phyloP scores from a whole-genome alignment of 2,797 vertebrate species.

The Petrocephalus schoutedeni region DNA sequence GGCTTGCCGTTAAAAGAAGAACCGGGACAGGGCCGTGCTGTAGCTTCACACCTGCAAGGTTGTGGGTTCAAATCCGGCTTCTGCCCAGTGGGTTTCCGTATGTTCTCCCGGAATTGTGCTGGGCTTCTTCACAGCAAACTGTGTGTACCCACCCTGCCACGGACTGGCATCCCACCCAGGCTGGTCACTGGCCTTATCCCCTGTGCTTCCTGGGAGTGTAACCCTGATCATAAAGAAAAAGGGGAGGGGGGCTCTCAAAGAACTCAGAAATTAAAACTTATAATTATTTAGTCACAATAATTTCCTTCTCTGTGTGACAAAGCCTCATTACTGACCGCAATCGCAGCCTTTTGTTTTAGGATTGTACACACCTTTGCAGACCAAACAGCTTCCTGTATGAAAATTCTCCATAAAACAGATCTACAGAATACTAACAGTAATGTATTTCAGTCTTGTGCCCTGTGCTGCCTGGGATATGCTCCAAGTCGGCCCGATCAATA shows the following conservation, averaged over 20 bases:
- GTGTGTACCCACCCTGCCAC: neutral
- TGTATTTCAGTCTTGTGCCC: neutral
- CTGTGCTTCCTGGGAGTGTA: neutral
- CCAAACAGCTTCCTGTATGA: neutral
- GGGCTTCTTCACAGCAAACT: neutral
- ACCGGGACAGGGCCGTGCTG: slow-evolving; percentile 25
- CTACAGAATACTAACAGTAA: neutral
- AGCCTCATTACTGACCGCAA: too few relatives aligned
- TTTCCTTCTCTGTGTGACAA: too few relatives aligned
- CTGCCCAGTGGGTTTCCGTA: neutral
- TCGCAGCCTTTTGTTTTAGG: neutral
- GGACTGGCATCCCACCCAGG: neutral
- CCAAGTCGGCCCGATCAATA: neutral
- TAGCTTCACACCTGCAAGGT: slow-evolving; percentile 20
- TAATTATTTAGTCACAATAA: neutral
- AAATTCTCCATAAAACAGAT: neutral
- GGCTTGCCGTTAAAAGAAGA: slow-evolving; percentile 1
- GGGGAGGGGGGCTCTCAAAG: neutral
- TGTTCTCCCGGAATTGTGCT: neutral
- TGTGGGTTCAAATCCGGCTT: neutral
- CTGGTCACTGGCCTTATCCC: too few relatives aligned
- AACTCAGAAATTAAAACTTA: neutral
- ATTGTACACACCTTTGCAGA: neutral
- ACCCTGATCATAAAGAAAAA: too few relatives aligned
- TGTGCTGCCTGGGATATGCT: neutral